A percentile compares a stretch with the other conserved stretches of the same genome.
Conservation (phyloP, 2,797 vertebrate genomes). For the Spea hammondii region DNA sequence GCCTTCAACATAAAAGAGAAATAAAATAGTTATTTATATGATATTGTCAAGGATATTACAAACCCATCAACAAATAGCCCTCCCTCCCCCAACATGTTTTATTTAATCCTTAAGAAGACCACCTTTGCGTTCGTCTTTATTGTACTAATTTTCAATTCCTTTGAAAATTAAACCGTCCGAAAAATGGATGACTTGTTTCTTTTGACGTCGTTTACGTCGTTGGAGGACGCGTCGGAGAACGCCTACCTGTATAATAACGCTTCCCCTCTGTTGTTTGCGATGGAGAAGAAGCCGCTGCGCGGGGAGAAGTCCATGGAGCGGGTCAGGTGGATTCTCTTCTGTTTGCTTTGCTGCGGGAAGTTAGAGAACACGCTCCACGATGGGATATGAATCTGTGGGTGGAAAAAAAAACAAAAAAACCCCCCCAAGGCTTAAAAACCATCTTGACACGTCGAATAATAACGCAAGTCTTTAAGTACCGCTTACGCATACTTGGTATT, state of each 20-base stretch:
- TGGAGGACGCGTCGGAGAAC: not conserved
- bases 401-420: not conserved
- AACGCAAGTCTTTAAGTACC: conserved; percentile 28
- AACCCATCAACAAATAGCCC: too few species aligned
- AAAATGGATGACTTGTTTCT: not conserved
- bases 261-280: conserved; percentile 87
- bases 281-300: conserved; percentile 86
- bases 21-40: not conserved
- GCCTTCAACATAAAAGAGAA: conserved; percentile 11
- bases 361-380: conserved; percentile 90
- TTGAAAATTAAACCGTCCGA: not conserved
- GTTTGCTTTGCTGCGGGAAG: conserved; percentile 76
- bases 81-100: not conserved
- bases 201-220: not conserved
- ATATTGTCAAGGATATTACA: not conserved
- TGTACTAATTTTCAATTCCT: too few species aligned
- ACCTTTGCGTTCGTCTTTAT: not conserved
- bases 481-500: not conserved
- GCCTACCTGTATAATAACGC: conserved; percentile 86
- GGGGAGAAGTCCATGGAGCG: conserved; percentile 89
- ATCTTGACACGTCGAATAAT: not conserved
- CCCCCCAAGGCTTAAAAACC: not conserved
- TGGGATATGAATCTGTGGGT: conserved; percentile 82
- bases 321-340: conserved; percentile 70
- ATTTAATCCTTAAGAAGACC: not conserved